These are phyloP conservation scores for Cyclophora albipunctata DNA, from an alignment of 2,888 invertebrate genomes.

Conservation along the genomic window DNA sequence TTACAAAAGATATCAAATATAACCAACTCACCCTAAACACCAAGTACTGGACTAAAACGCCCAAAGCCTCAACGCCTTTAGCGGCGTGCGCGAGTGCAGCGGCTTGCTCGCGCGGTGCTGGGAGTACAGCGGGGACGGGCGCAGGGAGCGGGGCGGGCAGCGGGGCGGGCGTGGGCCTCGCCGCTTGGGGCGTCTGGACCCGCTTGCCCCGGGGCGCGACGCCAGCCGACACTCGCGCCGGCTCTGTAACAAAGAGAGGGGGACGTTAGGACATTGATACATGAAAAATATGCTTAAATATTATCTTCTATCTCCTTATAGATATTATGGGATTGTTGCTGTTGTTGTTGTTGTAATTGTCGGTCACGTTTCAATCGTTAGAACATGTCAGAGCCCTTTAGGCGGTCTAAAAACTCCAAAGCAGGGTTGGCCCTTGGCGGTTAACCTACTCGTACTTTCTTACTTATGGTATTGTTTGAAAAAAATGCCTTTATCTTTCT, in stretches of 20 bases:
- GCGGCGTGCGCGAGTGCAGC: constrained; percentile 70
- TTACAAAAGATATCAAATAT: too few species aligned
- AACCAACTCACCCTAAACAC: constrained; percentile 80
- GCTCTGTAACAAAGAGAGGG: constrained; percentile 38
- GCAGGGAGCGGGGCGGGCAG: constrained; percentile 26
- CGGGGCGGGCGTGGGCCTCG: constrained; percentile 39
- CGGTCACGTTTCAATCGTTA: too few species aligned
- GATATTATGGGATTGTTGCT: too few species aligned
- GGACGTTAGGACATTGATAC: not conserved
- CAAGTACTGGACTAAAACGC: constrained; percentile 89
- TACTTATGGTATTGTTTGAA: too few species aligned
- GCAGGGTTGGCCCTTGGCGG: too few species aligned
- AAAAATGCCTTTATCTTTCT: too few species aligned
- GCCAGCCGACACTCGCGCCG: constrained; percentile 59
- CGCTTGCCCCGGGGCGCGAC: constrained; percentile 64
- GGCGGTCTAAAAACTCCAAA: too few species aligned
- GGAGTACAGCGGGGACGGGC: constrained; percentile 19
- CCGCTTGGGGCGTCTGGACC: constrained; percentile 56
- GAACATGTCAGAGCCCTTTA: too few species aligned
- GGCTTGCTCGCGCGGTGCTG: constrained; percentile 44
- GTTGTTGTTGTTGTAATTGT: too few species aligned
- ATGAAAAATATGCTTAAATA: too few species aligned
- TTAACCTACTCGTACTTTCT: too few species aligned
- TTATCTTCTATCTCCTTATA: too few species aligned
- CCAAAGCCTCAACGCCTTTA: constrained; percentile 87